These are phyloP conservation scores for Seira musarum DNA, from an alignment of 2,888 invertebrate genomes.

Conservation along the genomic window DNA sequence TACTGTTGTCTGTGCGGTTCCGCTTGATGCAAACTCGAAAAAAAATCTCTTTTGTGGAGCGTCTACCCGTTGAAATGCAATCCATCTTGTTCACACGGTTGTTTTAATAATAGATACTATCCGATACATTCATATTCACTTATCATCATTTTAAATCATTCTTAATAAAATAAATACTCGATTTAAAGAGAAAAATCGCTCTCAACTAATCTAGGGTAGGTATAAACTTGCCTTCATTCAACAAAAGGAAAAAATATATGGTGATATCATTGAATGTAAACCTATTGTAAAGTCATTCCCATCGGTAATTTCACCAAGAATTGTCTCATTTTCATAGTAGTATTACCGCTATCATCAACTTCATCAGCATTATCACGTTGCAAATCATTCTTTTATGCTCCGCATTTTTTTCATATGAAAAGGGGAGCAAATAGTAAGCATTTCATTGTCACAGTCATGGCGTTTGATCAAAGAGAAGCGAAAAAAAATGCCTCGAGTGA, in stretches of 20 bases:
- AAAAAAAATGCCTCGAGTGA: constrained; percentile 29
- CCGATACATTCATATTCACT: too few species aligned
- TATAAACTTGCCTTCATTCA: too few species aligned
- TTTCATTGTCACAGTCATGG: constrained; percentile 51
- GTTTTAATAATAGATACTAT: constrained; percentile 35
- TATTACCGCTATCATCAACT: constrained; percentile 27
- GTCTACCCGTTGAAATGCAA: constrained; percentile 44
- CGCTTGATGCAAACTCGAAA: constrained; percentile 7
- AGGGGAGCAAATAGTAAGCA: background rate
- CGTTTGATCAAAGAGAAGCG: constrained; percentile 46
- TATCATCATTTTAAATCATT: constrained; percentile 32
- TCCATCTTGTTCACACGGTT: constrained; percentile 48
- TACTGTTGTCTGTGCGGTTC: constrained; percentile 46
- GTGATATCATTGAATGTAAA: too few species aligned
- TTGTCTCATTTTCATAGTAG: constrained; percentile 49
- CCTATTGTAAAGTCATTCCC: background rate
- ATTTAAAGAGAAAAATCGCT: too few species aligned
- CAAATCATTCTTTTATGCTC: constrained; percentile 34
- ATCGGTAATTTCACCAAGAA: constrained; percentile 28
- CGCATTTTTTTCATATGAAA: too few species aligned
- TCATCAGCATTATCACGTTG: constrained; percentile 50
- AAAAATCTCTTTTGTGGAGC: background rate
- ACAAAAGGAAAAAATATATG: too few species aligned
- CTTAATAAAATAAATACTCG: constrained; percentile 6
- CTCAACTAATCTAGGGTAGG: too few species aligned